Percentiles rank a stretch among this genome's conserved stretches.
Conservation (phyloP, 1,140 invertebrate genomes). For the Camponotus floridanus region DNA sequence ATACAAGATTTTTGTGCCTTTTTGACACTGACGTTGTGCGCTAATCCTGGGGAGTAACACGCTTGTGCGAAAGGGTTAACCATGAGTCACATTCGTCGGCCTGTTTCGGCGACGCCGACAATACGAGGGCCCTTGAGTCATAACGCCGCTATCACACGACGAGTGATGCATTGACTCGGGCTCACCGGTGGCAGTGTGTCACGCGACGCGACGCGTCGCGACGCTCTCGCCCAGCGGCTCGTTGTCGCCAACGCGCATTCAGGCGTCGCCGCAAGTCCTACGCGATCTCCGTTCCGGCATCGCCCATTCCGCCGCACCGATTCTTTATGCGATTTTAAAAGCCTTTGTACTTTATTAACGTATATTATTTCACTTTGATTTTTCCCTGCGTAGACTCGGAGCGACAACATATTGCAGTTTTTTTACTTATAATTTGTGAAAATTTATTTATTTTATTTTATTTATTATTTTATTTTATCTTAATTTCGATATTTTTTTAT, state of each 20-base stretch:
- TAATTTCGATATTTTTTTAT: no score
- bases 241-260: constrained; percentile 53
- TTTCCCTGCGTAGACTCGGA: not conserved
- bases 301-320: not conserved
- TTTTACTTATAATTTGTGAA: not conserved
- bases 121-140: constrained; percentile 62
- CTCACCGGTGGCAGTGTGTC: constrained; percentile 71
- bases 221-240: constrained; percentile 57
- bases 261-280: constrained; percentile 46
- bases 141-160: constrained; percentile 59
- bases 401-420: not conserved
- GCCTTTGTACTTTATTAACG: not conserved
- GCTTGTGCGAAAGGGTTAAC: constrained; percentile 41
- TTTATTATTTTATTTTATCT: not conserved
- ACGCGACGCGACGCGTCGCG: constrained; percentile 69
- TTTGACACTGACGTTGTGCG: not conserved
- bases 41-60: constrained; percentile 6
- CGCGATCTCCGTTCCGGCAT: constrained; percentile 54
- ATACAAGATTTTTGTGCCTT: not conserved
- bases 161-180: constrained; percentile 63
- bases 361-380: not conserved
- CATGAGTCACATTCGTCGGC: constrained; percentile 53
- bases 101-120: constrained; percentile 34
- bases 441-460: not conserved
- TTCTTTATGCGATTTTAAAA: not conserved